These are phyloP conservation scores for Branchinecta lynchi DNA, from an alignment of 1,140 invertebrate genomes.

Conservation along the genomic window DNA sequence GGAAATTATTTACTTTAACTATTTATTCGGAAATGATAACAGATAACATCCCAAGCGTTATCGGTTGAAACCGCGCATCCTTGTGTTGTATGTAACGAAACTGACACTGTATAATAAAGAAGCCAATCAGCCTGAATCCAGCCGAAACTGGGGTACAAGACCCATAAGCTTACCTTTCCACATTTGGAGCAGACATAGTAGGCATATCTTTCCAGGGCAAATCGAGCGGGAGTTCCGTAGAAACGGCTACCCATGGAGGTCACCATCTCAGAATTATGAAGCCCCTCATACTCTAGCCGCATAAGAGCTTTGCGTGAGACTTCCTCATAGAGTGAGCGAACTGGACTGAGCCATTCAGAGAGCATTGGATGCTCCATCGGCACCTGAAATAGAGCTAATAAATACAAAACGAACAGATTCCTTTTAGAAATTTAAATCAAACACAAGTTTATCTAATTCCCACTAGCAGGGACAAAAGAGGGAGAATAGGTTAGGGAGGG, in stretches of 20 bases:
- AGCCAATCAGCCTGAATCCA: background rate
- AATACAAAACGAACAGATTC: too few species aligned
- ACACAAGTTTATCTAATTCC: too few species aligned
- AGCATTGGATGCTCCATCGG: slow-evolving; percentile 69
- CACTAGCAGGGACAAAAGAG: too few species aligned
- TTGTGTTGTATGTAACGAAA: too few species aligned
- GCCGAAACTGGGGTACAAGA: slow-evolving; percentile 15
- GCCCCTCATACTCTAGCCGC: slow-evolving; percentile 89
- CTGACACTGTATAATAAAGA: background rate
- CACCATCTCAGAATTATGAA: slow-evolving; percentile 58
- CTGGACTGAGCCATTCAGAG: slow-evolving; percentile 56
- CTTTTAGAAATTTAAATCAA: too few species aligned
- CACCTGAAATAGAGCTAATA: slow-evolving; percentile 33
- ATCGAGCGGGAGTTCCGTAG: slow-evolving; percentile 61
- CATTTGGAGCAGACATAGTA: slow-evolving; percentile 98
- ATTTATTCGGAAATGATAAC: background rate
- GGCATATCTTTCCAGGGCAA: slow-evolving; percentile 93
- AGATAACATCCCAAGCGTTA: too few species aligned
- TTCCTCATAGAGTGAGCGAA: slow-evolving; percentile 67
- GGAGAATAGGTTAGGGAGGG: too few species aligned
- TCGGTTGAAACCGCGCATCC: too few species aligned
- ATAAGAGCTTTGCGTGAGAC: slow-evolving; percentile 85
- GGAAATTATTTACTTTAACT: too few species aligned
- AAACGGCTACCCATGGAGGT: slow-evolving; percentile 47
- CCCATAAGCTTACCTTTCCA: slow-evolving; percentile 49